Evolutionary conservation across 2,888 invertebrate species (phyloP).

Genomic region (Athrips mouffetella): DNA sequence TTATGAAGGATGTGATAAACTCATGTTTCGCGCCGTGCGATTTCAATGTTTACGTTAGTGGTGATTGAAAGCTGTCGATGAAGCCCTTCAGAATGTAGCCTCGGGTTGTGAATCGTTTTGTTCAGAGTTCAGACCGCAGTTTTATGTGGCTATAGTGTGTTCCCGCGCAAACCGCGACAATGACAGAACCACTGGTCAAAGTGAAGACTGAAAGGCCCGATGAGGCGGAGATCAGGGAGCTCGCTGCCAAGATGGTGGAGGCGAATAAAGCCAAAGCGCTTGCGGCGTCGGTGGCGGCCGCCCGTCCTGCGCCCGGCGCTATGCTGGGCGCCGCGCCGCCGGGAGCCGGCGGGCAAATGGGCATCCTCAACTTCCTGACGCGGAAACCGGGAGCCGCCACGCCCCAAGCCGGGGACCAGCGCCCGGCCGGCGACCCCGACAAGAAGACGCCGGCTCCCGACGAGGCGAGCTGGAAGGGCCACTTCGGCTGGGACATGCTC

Average conservation of each 20-base stretch:
- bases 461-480: slow-evolving; percentile 87
- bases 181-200: slow-evolving; percentile 61
- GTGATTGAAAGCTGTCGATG: slow-evolving; percentile 45
- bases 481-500: slow-evolving; percentile 94
- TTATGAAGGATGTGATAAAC: slow-evolving; percentile 43
- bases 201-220: slow-evolving; percentile 88
- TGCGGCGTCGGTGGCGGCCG: slow-evolving; percentile 70
- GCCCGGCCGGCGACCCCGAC: slow-evolving; percentile 51
- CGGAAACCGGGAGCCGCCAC: slow-evolving; percentile 50
- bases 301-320: slow-evolving; percentile 67
- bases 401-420: slow-evolving; percentile 43
- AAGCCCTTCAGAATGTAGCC: slow-evolving; percentile 60
- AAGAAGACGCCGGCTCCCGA: slow-evolving; percentile 77
- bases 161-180: slow-evolving; percentile 32
- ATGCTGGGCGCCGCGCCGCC: slow-evolving; percentile 51
- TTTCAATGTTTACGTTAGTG: slow-evolving; percentile 61
- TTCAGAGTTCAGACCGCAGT: slow-evolving; percentile 15
- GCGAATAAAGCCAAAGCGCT: slow-evolving; percentile 83
- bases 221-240: slow-evolving; percentile 91
- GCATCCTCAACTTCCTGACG: slow-evolving; percentile 80
- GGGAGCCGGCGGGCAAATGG: slow-evolving; percentile 70
- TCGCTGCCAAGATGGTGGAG: slow-evolving; percentile 93
- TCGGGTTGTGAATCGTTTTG: slow-evolving; percentile 28
- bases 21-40: slow-evolving; percentile 43
- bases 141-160: slow-evolving; percentile 17